Base-by-base conservation (phyloP, 2,113 vertebrate species). In the Hippocampus zosterae region DNA sequence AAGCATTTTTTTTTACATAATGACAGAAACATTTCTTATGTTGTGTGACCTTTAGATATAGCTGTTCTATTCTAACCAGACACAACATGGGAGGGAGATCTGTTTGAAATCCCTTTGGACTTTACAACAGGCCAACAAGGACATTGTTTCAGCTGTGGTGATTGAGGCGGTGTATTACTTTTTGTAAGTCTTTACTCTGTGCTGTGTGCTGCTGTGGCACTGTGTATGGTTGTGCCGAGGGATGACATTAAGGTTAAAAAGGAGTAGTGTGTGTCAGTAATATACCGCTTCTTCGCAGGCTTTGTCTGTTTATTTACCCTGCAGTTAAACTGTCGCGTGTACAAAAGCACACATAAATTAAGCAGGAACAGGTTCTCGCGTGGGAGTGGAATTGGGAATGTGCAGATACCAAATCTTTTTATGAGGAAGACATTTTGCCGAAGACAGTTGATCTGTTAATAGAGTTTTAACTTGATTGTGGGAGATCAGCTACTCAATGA, bases 381-480 rank as follows among this genome's bases (percentile, higher is more conserved):
- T 78, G 82, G 83, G 84, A 84, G 84, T 80, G 82, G 72, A 82
- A 86, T 71, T 72, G 61, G 74, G 79, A 74, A 86, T 84, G 78
- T 68, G 71, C 79, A 84, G 84, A 84, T 83, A 82, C 85, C 73
- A 85, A 85, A 86, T 73, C 78, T 90, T 89, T 85, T 92, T 92
- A 91, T 91, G 88, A 90, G 87, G 83, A 72, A 75, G 80, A 87
- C 73, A 81, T 90, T 90, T 85, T 89, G 90, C 91, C 90, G 89
- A 92, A 91, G 87, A 89, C 76, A 84, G 85, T 70, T 70, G 60
- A 74, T 90, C 81, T 65, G 80, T 75, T 91, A 91, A 93, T 92
- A 81, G 82, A 87, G 85, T 88, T 87, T 90, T 77, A 87, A 87
- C 83, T 82, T 92, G 90, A 91, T 92, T 92, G 91, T 74, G 74